Percentiles rank a stretch among this genome's conserved stretches.
Conservation (phyloP, 2,888 invertebrate genomes). For the Chouioia cunea region DNA sequence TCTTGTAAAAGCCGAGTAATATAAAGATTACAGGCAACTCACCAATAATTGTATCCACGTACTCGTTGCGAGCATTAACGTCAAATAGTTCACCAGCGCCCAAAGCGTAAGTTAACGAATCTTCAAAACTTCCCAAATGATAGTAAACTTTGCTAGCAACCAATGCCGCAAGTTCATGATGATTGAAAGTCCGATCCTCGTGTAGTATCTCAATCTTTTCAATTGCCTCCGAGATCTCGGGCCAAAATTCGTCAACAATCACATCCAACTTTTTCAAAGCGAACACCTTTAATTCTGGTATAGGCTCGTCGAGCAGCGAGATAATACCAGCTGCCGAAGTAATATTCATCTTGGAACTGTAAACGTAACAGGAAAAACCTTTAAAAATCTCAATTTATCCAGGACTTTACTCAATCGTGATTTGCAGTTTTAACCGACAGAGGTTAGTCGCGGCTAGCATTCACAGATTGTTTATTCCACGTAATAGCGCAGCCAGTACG, state of each 20-base stretch:
- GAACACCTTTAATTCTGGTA: constrained; percentile 93
- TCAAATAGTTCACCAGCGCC: constrained; percentile 96
- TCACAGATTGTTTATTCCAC: too few species aligned
- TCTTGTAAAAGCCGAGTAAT: neutral
- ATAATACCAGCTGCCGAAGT: constrained; percentile 84
- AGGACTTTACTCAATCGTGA: too few species aligned
- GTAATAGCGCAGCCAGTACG: too few species aligned
- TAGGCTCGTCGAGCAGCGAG: constrained; percentile 94
- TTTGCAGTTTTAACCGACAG: too few species aligned
- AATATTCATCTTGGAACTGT: constrained; percentile 67
- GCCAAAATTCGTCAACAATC: constrained; percentile 98
- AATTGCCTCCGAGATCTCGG: constrained; percentile 97
- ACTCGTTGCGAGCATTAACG: constrained; percentile 93
- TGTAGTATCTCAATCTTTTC: constrained; percentile 97
- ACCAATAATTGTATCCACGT: constrained; percentile 95
- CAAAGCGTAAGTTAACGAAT: constrained; percentile 96
- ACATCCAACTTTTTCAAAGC: constrained; percentile 92
- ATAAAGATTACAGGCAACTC: constrained; percentile 48
- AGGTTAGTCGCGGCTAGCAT: too few species aligned
- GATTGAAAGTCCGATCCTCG: constrained; percentile 89
- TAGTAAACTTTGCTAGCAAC: constrained; percentile 99
- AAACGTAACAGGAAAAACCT: too few species aligned
- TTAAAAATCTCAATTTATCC: too few species aligned
- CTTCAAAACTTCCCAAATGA: constrained; percentile 96
- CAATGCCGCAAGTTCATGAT: constrained; percentile 93